phyloP scores from a whole-genome alignment of 1,140 invertebrate species.

The Acromyrmex heyeri region DNA sequence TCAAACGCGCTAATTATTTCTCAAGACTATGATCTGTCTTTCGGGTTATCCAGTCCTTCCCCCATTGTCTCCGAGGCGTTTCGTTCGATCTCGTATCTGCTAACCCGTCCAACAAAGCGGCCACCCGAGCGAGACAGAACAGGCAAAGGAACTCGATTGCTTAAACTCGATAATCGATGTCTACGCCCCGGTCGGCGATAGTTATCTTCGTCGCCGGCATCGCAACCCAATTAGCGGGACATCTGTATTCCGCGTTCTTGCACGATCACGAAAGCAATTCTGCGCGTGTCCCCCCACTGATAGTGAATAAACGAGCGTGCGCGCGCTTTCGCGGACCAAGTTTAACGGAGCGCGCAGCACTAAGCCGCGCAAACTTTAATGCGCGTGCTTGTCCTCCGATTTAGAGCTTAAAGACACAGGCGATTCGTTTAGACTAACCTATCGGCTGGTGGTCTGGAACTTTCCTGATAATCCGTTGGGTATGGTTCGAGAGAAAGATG shows the following conservation, averaged over 20 bases:
- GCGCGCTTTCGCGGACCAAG: not conserved
- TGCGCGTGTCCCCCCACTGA: not conserved
- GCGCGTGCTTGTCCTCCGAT: not conserved
- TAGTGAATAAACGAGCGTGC: constrained; percentile 25
- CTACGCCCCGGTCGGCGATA: constrained; percentile 25
- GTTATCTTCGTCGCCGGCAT: constrained; percentile 51
- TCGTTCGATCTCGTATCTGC: constrained; percentile 48
- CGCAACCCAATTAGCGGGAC: constrained; percentile 65
- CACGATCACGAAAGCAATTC: constrained; percentile 50
- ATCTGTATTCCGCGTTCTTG: constrained; percentile 66
- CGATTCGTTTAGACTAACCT: constrained; percentile 64
- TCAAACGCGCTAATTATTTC: constrained; percentile 52
- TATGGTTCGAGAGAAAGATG: constrained; percentile 7
- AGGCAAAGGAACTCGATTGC: constrained; percentile 34
- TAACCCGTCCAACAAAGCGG: constrained; percentile 24
- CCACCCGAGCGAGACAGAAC: not conserved
- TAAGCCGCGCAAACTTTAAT: constrained; percentile 63
- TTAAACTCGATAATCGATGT: constrained; percentile 57
- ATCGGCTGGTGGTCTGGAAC: constrained; percentile 49
- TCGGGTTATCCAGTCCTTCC: too few relatives aligned
- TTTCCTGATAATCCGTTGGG: constrained; percentile 71
- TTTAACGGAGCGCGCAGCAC: constrained; percentile 66
- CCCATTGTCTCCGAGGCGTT: not conserved
- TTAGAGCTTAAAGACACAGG: constrained; percentile 55
- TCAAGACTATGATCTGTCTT: constrained; percentile 14